A percentile compares a stretch with the other conserved stretches of the same genome.
phyloP scores from a whole-genome alignment of 2,113 vertebrate species.

The Triplophysa siluroides region DNA sequence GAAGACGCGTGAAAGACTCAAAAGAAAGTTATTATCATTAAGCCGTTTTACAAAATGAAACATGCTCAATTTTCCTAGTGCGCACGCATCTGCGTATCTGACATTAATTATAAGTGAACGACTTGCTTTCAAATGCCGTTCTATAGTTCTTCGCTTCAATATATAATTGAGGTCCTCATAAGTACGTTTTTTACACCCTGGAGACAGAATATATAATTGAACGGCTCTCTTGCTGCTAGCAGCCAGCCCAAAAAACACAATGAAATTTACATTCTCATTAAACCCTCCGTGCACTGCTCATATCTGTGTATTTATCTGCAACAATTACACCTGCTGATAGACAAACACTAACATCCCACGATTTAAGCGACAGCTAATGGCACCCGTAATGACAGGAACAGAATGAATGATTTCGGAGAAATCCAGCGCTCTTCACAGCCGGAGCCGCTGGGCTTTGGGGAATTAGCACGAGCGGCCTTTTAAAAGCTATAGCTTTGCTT shows the following conservation, averaged over 20 bases:
- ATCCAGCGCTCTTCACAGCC: constrained; percentile 43
- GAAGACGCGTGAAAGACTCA: constrained; percentile 32
- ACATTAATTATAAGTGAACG: background rate
- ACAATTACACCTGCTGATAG: constrained; percentile 29
- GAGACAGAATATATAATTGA: constrained; percentile 14
- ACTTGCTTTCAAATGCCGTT: background rate
- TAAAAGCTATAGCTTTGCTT: constrained; percentile 37
- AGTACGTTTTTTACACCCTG: constrained; percentile 7
- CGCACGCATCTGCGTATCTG: background rate
- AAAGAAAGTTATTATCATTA: constrained; percentile 32
- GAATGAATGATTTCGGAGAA: constrained; percentile 21
- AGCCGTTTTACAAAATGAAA: background rate
- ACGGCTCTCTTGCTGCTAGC: background rate
- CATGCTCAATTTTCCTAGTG: background rate
- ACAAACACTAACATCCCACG: constrained; percentile 36
- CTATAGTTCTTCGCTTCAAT: background rate
- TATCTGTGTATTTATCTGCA: background rate
- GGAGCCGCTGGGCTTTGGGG: constrained; percentile 34
- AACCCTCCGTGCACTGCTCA: background rate
- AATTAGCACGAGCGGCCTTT: constrained; percentile 48
- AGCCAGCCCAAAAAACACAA: constrained; percentile 20
- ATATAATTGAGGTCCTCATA: background rate
- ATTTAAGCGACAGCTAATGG: constrained; percentile 36
- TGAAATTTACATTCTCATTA: constrained; percentile 42
- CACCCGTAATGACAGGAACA: constrained; percentile 15